phyloP scores from a whole-genome alignment of 2,113 vertebrate genomes.

The Regulus satrapa region DNA sequence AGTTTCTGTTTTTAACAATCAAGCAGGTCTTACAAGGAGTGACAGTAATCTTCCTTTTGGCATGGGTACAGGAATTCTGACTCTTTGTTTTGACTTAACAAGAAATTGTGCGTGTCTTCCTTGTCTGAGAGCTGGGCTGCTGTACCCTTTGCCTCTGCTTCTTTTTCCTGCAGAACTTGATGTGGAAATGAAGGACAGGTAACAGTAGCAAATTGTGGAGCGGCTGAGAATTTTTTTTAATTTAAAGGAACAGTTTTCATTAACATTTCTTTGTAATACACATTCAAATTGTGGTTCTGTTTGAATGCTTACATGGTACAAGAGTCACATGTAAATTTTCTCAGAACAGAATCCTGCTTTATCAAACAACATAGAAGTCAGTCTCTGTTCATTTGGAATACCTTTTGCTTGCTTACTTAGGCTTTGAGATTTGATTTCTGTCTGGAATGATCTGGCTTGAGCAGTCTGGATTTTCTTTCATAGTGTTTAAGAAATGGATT shows the following conservation, averaged over 20 bases:
- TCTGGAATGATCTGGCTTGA: not conserved
- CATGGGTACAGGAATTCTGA: not conserved
- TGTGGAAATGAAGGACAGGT: not conserved
- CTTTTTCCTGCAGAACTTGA: not conserved
- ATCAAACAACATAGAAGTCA: not conserved
- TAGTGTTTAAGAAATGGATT: not conserved
- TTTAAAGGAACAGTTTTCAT: not conserved
- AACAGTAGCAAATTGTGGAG: not conserved
- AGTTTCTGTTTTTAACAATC: not conserved
- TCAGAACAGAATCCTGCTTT: not conserved
- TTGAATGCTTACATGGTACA: not conserved
- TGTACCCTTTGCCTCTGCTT: not conserved
- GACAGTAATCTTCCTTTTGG: not conserved
- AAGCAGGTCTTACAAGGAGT: not conserved
- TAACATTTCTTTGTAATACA: not conserved
- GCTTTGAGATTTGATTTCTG: not conserved
- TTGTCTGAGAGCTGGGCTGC: not conserved
- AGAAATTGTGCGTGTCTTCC: not conserved
- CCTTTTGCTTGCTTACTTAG: not conserved
- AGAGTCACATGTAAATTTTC: not conserved
- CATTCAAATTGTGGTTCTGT: not conserved
- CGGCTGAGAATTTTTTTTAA: not conserved
- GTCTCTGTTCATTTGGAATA: not conserved
- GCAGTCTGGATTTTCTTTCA: not conserved
- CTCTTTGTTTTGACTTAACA: not conserved